These are phyloP conservation scores for Muntiacus muntjak DNA, from an alignment of 2,113 vertebrate species.

Conservation along the genomic window DNA sequence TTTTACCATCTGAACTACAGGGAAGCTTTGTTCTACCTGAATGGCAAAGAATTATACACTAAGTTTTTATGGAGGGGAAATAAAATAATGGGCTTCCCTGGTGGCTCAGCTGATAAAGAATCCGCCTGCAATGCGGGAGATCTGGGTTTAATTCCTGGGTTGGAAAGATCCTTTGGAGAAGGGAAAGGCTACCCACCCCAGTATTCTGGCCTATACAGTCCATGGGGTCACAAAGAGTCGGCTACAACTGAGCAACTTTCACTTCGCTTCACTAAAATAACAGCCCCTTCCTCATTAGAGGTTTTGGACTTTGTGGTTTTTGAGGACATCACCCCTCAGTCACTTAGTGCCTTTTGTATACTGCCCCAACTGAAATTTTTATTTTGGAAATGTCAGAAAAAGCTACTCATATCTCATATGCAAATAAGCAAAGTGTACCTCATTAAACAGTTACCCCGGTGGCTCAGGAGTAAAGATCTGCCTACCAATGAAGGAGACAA, in stretches of 20 bases:
- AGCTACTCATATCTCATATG: background rate
- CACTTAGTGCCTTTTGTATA: background rate
- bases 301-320: background rate
- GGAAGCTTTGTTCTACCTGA: background rate
- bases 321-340: background rate
- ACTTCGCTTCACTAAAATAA: background rate
- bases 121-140: background rate
- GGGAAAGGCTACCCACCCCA: background rate
- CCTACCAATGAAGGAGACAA: background rate
- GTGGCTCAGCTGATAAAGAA: background rate
- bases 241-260: background rate
- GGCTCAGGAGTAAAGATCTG: background rate
- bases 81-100: background rate
- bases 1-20: background rate
- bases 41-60: too few relatives aligned
- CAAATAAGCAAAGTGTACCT: background rate
- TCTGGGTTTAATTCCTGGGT: background rate
- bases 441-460: background rate
- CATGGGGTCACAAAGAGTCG: fast-evolving
- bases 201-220: background rate
- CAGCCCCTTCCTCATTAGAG: background rate
- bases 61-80: background rate
- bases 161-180: background rate
- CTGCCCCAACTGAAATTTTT: background rate
- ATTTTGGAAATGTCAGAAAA: background rate